Evolutionary conservation across 92 coral and sea anemone species (phyloP).

Genomic region (Pocillopora meandrina): DNA sequence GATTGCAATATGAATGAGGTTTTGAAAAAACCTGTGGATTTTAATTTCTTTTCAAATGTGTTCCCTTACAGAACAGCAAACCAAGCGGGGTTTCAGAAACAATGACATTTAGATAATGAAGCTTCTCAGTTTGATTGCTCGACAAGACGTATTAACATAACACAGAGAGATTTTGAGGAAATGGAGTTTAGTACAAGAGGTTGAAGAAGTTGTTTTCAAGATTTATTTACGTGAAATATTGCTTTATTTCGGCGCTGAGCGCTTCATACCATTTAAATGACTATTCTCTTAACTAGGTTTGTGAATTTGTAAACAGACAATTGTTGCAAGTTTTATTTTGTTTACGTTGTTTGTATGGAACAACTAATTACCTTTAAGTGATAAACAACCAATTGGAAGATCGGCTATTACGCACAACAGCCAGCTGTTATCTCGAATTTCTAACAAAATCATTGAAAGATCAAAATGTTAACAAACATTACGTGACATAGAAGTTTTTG

Average conservation of each 20-base stretch:
- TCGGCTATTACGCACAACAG: conserved; percentile 9
- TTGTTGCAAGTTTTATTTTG: conserved; percentile 21
- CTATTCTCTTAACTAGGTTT: not conserved
- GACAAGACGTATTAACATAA: conserved; percentile 5
- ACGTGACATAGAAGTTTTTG: not conserved
- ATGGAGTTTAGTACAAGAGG: conserved; percentile 3
- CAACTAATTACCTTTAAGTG: conserved; percentile 34
- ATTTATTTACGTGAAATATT: not conserved
- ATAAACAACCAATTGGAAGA: conserved; percentile 24
- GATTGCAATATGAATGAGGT: not conserved
- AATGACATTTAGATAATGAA: not conserved
- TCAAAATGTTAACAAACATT: conserved; percentile 10
- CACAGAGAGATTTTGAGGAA: not conserved
- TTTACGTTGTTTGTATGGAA: conserved; percentile 15
- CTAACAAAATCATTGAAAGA: conserved; percentile 23
- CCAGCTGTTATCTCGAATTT: conserved; percentile 20
- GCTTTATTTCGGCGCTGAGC: not conserved
- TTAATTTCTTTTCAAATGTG: conserved; percentile 4
- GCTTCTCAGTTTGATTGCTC: conserved; percentile 20
- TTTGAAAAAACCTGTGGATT: not conserved
- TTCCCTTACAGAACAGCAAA: not conserved
- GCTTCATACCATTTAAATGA: not conserved
- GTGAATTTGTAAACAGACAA: conserved; percentile 20
- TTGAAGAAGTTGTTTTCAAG: not conserved
- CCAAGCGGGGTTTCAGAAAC: not conserved